Evolutionary conservation across 2,888 invertebrate species (phyloP).

Genomic region (Pegoplata infirma): DNA sequence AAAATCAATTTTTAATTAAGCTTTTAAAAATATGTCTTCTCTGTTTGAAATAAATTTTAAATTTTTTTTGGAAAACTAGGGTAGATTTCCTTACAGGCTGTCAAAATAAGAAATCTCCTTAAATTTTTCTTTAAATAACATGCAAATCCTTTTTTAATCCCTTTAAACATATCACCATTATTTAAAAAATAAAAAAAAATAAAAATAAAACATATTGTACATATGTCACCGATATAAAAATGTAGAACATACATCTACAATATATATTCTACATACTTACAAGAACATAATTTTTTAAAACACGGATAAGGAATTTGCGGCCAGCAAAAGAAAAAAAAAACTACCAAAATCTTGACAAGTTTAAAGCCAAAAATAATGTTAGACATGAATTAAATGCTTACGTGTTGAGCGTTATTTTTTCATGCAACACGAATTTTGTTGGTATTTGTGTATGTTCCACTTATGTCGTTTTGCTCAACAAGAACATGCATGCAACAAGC

Average conservation of each 20-base stretch:
- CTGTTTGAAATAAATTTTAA: too few species aligned
- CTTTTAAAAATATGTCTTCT: too few species aligned
- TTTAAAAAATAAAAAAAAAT: too few species aligned
- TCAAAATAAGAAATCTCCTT: too few species aligned
- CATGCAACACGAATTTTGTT: constrained; percentile 35
- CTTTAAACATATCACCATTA: too few species aligned
- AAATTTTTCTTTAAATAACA: too few species aligned
- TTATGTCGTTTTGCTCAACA: constrained; percentile 49
- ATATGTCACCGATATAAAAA: constrained; percentile 51
- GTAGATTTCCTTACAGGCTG: too few species aligned
- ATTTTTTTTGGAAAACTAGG: too few species aligned
- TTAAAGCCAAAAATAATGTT: constrained; percentile 31
- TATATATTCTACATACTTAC: too few species aligned
- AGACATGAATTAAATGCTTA: constrained; percentile 57
- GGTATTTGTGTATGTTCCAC: constrained; percentile 48
- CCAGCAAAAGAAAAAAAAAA: background rate
- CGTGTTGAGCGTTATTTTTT: constrained; percentile 31
- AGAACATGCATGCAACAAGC: constrained; percentile 58
- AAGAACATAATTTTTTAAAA: constrained; percentile 27
- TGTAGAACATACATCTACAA: constrained; percentile 27
- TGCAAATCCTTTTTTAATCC: too few species aligned
- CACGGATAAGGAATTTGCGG: background rate
- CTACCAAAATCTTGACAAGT: constrained; percentile 2
- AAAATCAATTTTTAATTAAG: too few species aligned
- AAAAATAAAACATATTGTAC: too few species aligned